Base-by-base conservation (phyloP, 2,113 vertebrate genomes). In the Sphyrna mokarran region DNA sequence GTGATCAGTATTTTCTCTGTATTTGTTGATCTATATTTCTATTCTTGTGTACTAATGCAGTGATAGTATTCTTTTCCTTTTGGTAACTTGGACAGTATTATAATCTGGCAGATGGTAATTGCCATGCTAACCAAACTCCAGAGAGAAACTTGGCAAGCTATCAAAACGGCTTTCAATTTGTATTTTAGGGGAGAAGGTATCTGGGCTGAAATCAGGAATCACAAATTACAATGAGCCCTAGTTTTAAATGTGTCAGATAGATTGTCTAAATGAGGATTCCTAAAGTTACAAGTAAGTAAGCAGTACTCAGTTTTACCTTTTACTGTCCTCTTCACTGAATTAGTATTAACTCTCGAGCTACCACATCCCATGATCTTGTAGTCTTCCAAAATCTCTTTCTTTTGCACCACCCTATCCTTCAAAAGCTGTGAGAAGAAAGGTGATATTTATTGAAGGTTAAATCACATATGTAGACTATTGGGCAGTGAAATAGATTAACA, bases 281-380 rank as follows among this genome's bases (percentile, higher is more conserved):
- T 16, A 63, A 91, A 63, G 33, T 8, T 18, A 93, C 29, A 37
- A 43, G 40, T 95, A 69, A 54, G 23, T 76, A 95, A 70, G 26
- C 26, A 72, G 43, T 33, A 72, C 14, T 43, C 37, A 16, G 13
- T 26, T 85, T 87, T 54, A 97, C 97, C 98, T 98, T 86, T 96
- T 87, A 97, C 95, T 95, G 96, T 96, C 96, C 96, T 97, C 96
- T 97, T 97, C 96, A 95, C 96, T 96, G 96, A 96, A 29, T 20
- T 85, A 18, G 96, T 97, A 96, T 97, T 87, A 76, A 97, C 96
- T 97, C 97, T 98, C 58, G 97, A 96, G 96, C 96, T 95, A 66
- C 97, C 96, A 95, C 97, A 97, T 97, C 98, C 98, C 98, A 98
- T 98, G 96, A 97, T 96, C 97, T 96, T 96, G 63, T 96, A 95